Conservation (phyloP, 2,888 invertebrate species). For the Melanargia galathea region DNA sequence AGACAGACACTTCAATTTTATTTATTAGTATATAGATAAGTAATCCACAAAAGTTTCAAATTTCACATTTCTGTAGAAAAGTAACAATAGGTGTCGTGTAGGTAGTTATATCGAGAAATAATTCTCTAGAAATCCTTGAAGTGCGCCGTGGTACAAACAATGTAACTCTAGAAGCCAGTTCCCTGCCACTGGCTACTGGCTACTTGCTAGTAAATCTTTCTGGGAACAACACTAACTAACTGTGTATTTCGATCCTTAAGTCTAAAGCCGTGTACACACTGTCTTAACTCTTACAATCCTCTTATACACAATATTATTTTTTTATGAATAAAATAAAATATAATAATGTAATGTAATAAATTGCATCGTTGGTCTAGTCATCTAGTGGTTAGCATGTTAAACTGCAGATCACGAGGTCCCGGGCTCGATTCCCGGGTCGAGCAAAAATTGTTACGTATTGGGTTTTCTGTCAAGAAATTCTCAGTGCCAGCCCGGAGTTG, state of each 20-base stretch:
- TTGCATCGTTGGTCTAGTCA: no score
- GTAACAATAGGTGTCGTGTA: constrained; percentile 12
- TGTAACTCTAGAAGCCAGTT: constrained; percentile 22
- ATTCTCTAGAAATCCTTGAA: constrained; percentile 21
- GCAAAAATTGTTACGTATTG: no score
- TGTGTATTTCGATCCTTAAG: constrained; percentile 19
- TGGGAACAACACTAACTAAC: constrained; percentile 18
- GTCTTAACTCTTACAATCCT: not conserved
- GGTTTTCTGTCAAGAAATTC: no score
- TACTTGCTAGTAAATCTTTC: constrained; percentile 27
- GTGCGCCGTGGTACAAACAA: constrained; percentile 20
- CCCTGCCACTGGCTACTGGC: not conserved
- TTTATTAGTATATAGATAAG: no score
- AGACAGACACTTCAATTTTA: no score
- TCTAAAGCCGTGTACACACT: constrained; percentile 8
- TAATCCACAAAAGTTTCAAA: not conserved
- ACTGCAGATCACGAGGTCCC: no score
- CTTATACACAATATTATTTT: not conserved
- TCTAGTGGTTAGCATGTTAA: no score
- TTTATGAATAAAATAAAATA: not conserved
- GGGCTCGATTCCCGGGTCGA: no score
- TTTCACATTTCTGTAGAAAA: constrained; percentile 7
- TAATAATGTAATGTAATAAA: no score
- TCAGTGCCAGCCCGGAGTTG: no score
- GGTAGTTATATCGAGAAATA: not conserved